Conservation (phyloP, 30 jellyfish, hydroid and myxozoan species). For the Turritopsis rubra region DNA sequence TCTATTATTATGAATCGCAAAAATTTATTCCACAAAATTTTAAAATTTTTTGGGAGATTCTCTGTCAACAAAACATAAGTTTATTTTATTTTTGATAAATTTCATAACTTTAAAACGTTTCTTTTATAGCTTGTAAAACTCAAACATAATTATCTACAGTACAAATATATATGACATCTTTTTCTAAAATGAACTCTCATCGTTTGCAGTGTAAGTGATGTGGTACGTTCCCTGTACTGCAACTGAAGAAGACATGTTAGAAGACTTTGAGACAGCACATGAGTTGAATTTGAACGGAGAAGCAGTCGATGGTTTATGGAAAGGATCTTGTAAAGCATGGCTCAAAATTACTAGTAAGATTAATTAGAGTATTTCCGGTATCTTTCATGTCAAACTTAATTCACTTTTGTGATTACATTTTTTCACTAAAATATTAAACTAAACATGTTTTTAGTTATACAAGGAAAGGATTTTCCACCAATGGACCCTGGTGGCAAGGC, state of each 20-base stretch:
- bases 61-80: too few relatives aligned
- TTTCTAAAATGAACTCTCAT: background rate
- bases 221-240: conserved; percentile 9
- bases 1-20: too few relatives aligned
- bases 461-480: conserved; percentile 78
- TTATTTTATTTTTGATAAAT: too few relatives aligned
- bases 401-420: background rate
- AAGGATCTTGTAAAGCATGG: conserved; percentile 13
- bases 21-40: too few relatives aligned
- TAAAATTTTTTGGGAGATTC: too few relatives aligned
- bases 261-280: conserved; percentile 1
- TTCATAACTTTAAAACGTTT: too few relatives aligned
- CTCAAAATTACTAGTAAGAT: background rate
- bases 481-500: conserved; percentile 71
- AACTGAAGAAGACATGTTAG: background rate
- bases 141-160: too few relatives aligned
- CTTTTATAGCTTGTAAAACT: too few relatives aligned
- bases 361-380: background rate
- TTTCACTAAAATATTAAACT: background rate
- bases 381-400: background rate
- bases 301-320: background rate
- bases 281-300: background rate
- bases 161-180: too few relatives aligned
- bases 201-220: background rate
- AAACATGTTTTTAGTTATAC: conserved; percentile 43